Conservation (phyloP, 2,113 vertebrate genomes). For the Hippoglossus stenolepis region DNA sequence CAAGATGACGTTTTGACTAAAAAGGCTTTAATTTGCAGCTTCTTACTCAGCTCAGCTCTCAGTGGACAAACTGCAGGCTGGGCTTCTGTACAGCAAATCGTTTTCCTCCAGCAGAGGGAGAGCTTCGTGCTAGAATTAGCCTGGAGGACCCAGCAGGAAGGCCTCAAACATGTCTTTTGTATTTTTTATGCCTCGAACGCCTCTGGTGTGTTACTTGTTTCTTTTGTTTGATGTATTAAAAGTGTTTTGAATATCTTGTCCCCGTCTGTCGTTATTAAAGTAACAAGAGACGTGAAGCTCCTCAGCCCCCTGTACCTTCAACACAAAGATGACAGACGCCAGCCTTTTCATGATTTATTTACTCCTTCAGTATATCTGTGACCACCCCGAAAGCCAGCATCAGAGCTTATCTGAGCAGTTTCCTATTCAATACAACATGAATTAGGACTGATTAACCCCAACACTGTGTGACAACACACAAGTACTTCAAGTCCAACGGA, state of each 20-base stretch:
- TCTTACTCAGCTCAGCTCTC: constrained; percentile 11
- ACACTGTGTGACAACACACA: constrained; percentile 43
- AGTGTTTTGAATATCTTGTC: constrained; percentile 65
- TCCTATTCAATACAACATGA: constrained; percentile 66
- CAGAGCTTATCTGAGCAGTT: constrained; percentile 48
- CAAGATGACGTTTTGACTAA: constrained; percentile 42
- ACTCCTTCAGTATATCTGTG: constrained; percentile 65
- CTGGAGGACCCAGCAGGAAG: constrained; percentile 12
- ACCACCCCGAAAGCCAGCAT: constrained; percentile 62
- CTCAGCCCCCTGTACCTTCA: neutral
- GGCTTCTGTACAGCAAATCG: constrained; percentile 32
- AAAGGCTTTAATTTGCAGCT: constrained; percentile 52
- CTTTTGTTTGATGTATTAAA: constrained; percentile 75
- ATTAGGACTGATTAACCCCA: constrained; percentile 46
- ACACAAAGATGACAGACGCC: constrained; percentile 27
- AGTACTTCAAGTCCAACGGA: constrained; percentile 65
- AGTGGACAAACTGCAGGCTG: constrained; percentile 20
- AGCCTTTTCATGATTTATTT: constrained; percentile 69
- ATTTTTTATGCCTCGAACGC: constrained; percentile 52
- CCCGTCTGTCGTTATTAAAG: neutral
- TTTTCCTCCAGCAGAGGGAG: constrained; percentile 65
- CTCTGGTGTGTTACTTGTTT: constrained; percentile 68
- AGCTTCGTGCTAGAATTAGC: constrained; percentile 57
- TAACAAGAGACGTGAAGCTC: neutral
- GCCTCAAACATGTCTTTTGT: constrained; percentile 32